Base-by-base conservation (phyloP, 92 coral and sea anemone genomes). In the Phenganax subtilis region DNA sequence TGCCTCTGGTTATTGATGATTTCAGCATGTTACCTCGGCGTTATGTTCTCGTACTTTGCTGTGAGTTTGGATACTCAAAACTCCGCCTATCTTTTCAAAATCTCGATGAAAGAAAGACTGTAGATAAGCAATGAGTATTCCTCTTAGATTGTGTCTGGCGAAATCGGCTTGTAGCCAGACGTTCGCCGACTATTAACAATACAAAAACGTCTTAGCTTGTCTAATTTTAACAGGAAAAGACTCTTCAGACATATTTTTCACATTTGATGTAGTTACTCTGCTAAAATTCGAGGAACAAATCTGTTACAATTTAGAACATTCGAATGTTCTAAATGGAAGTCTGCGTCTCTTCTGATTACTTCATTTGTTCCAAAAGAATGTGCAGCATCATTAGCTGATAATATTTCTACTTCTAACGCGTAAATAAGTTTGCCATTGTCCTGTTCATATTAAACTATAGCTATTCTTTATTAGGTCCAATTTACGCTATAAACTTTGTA, bases 201-300 rank as follows among this genome's bases (percentile, higher is more conserved):
- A 68, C 73, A 68, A 68, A 66, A 68, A 53, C n/a, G 31, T 68
- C 73, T 68, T 68, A n/a, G 53, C 73, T 37, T 37, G 73, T 8
- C 53, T 68, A 68, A 68, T 68, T 30, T 68, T 68, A 68, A 68
- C 73, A 68, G 73, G 73, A 68, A 68, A 68, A 68, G 31, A 37
- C 31, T 53, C 73, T 53, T 68, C 73, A 37, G 54, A 68, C 29
- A 30, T 68, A 68, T 64, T 20, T 64, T 64, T 64, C 12, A 15
- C 9, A 11, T 64, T 62, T 62, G 47, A 15, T 17, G 11, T 25
- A 66, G 47, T 66, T 66, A 66, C 20, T 66, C 12, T 30, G 51
- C 27, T 29, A 9, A 6, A 66, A 27, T 66, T 44, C 12, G 10
- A 27, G 12, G 12, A 14, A 30, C 37, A 12, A 68, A 68, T 68